Conservation (phyloP, 1,140 invertebrate species). For the Cotesia glomerata region DNA sequence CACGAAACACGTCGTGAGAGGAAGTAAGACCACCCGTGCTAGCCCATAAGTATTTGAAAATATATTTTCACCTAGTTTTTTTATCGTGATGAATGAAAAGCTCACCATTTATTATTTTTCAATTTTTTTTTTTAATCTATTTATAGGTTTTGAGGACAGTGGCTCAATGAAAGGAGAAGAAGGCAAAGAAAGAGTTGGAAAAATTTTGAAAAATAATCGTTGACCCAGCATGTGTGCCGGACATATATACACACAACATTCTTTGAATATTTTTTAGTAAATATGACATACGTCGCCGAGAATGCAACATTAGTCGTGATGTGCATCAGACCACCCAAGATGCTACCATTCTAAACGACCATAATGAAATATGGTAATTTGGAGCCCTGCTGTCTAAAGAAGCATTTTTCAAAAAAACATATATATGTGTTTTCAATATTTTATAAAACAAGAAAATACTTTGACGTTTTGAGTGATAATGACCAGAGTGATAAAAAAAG, state of each 20-base stretch:
- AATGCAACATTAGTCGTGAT: conserved; percentile 35
- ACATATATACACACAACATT: background rate
- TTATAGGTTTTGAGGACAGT: too few relatives aligned
- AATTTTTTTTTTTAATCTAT: background rate
- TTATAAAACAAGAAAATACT: too few relatives aligned
- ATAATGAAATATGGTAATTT: conserved; percentile 57
- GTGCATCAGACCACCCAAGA: conserved; percentile 29
- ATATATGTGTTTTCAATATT: too few relatives aligned
- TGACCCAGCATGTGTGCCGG: background rate
- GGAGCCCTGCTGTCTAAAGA: conserved; percentile 30
- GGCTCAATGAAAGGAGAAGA: too few relatives aligned
- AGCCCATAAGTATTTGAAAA: conserved; percentile 25
- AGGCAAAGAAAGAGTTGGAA: too few relatives aligned
- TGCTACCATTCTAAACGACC: conserved; percentile 46
- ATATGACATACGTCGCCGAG: conserved; percentile 39
- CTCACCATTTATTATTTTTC: background rate
- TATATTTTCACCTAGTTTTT: conserved; percentile 32
- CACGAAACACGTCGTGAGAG: conserved; percentile 27
- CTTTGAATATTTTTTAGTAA: conserved; percentile 19
- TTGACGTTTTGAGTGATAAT: background rate
- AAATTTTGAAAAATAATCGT: background rate
- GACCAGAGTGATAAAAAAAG: background rate
- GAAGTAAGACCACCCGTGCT: conserved; percentile 44
- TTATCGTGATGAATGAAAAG: conserved; percentile 20
- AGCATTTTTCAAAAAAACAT: background rate